Conservation (phyloP, 1,140 invertebrate species). For the Solenopsis invicta region DNA sequence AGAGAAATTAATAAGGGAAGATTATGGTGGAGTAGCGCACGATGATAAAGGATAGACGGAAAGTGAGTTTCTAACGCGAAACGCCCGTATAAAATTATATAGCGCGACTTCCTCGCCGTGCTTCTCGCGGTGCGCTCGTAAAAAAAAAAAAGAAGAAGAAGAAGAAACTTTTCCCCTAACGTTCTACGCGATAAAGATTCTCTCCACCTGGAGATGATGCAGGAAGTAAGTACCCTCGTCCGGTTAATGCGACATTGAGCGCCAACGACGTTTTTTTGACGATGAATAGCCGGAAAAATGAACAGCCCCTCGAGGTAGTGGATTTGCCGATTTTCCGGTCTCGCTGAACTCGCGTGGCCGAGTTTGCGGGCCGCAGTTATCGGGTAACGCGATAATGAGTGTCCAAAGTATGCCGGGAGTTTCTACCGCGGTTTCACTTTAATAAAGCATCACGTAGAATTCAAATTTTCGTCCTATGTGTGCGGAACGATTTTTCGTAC, state of each 20-base stretch:
- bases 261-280: slow-evolving; percentile 56
- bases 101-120: slow-evolving; percentile 46
- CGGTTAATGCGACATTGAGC: slow-evolving; percentile 61
- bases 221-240: slow-evolving; percentile 27
- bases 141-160: slow-evolving; percentile 31
- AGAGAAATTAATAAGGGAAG: slow-evolving; percentile 59
- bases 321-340: slow-evolving; percentile 35
- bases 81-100: slow-evolving; percentile 58
- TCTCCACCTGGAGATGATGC: slow-evolving; percentile 45
- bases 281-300: slow-evolving; percentile 59
- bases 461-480: neutral
- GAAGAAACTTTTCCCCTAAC: slow-evolving; percentile 52
- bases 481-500: neutral
- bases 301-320: slow-evolving; percentile 53
- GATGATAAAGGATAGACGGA: slow-evolving; percentile 27
- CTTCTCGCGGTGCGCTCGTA: slow-evolving; percentile 31
- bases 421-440: slow-evolving; percentile 4
- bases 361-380: slow-evolving; percentile 56
- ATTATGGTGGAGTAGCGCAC: slow-evolving; percentile 40
- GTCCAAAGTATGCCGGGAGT: slow-evolving; percentile 36
- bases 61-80: slow-evolving; percentile 45
- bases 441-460: slow-evolving; percentile 3
- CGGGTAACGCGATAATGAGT: slow-evolving; percentile 55
- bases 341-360: slow-evolving; percentile 30
- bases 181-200: slow-evolving; percentile 51